Evolutionary conservation across 2,888 invertebrate genomes (phyloP).

Genomic region (Escarpia spicata): DNA sequence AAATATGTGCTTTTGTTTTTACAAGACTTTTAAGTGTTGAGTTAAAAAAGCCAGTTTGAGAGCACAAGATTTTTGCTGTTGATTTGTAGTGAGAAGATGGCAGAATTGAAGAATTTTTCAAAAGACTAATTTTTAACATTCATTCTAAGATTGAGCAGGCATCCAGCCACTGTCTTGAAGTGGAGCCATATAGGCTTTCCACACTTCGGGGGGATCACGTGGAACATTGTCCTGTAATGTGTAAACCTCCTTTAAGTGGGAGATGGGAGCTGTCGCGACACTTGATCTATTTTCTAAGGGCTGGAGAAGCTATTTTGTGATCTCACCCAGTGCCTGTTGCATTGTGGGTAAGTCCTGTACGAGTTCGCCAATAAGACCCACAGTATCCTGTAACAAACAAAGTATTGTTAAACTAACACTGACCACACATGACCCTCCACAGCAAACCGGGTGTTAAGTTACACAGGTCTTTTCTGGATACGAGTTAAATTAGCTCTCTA

Average conservation of each 20-base stretch:
- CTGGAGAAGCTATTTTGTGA: neutral
- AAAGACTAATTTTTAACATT: too few species aligned
- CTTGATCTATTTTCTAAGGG: neutral
- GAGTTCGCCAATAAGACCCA: neutral
- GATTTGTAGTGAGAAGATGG: too few species aligned
- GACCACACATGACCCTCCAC: too few species aligned
- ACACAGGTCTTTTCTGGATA: too few species aligned
- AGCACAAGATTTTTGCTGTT: too few species aligned
- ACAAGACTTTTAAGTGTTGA: too few species aligned
- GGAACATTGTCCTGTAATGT: neutral
- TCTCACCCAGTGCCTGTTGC: neutral
- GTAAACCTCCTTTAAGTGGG: neutral
- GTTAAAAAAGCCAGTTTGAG: too few species aligned
- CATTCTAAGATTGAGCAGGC: neutral
- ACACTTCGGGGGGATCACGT: neutral
- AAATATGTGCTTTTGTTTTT: too few species aligned
- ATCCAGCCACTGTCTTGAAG: neutral
- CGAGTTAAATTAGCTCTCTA: too few species aligned
- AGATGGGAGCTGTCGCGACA: neutral
- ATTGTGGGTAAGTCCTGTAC: neutral
- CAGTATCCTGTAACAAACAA: neutral
- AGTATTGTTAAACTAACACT: neutral
- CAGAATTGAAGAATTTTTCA: too few species aligned
- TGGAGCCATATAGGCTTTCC: neutral
- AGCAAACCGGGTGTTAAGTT: too few species aligned